Percentiles rank a stretch among this genome's conserved stretches.
Conservation (phyloP, 2,888 invertebrate genomes). For the Machimus rusticus region DNA sequence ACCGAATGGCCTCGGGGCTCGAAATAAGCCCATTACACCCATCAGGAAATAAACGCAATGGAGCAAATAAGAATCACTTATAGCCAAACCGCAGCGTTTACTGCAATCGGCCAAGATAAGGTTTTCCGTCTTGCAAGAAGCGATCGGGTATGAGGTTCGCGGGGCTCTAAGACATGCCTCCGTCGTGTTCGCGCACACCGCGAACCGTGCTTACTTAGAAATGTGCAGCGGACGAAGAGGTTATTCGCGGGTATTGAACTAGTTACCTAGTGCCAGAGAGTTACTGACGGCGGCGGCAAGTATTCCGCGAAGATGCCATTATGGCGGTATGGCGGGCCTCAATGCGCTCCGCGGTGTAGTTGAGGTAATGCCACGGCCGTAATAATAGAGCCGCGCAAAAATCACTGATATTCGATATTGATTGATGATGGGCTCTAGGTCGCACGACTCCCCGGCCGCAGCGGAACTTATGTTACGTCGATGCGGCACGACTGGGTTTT, state of each 20-base stretch:
- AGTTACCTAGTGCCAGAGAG: constrained; percentile 60
- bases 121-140: neutral
- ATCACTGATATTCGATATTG: neutral
- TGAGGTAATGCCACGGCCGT: constrained; percentile 22
- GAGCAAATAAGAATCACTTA: constrained; percentile 10
- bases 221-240: constrained; percentile 51
- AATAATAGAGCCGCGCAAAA: constrained; percentile 23
- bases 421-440: constrained; percentile 34
- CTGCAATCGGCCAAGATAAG: neutral
- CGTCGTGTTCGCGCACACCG: neutral
- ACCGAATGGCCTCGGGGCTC: neutral
- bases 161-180: neutral
- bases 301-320: constrained; percentile 32
- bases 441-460: constrained; percentile 8
- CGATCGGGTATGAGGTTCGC: neutral
- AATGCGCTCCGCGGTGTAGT: neutral
- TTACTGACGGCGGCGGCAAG: constrained; percentile 19
- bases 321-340: neutral
- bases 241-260: constrained; percentile 60
- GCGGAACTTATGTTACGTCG: neutral
- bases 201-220: neutral
- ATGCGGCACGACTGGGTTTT: neutral
- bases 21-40: neutral
- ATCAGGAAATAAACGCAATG: constrained; percentile 15
- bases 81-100: neutral